Evolutionary conservation across 2,888 invertebrate species (phyloP).

Genomic region (Pharmacophagus antenor): DNA sequence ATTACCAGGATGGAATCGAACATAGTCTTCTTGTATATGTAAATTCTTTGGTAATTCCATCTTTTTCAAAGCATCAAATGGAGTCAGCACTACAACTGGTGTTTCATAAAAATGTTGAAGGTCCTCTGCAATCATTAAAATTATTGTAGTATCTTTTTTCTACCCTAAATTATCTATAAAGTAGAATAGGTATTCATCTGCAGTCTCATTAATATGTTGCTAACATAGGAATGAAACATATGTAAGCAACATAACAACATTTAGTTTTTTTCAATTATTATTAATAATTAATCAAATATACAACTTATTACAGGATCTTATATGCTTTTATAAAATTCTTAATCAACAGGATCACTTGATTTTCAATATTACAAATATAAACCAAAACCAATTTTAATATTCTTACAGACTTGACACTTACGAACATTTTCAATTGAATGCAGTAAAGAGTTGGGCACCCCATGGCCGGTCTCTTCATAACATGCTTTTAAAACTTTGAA

Average conservation of each 20-base stretch:
- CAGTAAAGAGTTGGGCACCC: constrained; percentile 91
- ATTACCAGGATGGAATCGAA: constrained; percentile 90
- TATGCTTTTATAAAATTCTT: too few species aligned
- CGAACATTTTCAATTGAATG: constrained; percentile 87
- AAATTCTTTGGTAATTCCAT: constrained; percentile 92
- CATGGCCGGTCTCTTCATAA: constrained; percentile 85
- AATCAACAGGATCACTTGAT: too few species aligned
- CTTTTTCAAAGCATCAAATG: constrained; percentile 86
- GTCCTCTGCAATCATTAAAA: constrained; percentile 76
- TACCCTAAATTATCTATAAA: too few species aligned
- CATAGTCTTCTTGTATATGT: constrained; percentile 89
- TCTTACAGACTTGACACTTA: constrained; percentile 55
- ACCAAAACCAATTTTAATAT: not conserved
- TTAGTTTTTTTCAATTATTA: too few species aligned
- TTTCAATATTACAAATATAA: too few species aligned
- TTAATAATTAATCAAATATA: too few species aligned
- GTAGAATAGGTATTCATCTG: too few species aligned
- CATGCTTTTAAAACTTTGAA: constrained; percentile 87
- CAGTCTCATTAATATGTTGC: too few species aligned
- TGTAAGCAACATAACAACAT: too few species aligned
- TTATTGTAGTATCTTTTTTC: too few species aligned
- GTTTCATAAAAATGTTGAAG: constrained; percentile 86
- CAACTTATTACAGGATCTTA: too few species aligned
- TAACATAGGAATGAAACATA: too few species aligned
- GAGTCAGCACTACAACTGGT: constrained; percentile 85